Percentiles rank a stretch among this genome's conserved stretches.
Conservation (phyloP, 2,888 invertebrate genomes). For the Formica aserva region DNA sequence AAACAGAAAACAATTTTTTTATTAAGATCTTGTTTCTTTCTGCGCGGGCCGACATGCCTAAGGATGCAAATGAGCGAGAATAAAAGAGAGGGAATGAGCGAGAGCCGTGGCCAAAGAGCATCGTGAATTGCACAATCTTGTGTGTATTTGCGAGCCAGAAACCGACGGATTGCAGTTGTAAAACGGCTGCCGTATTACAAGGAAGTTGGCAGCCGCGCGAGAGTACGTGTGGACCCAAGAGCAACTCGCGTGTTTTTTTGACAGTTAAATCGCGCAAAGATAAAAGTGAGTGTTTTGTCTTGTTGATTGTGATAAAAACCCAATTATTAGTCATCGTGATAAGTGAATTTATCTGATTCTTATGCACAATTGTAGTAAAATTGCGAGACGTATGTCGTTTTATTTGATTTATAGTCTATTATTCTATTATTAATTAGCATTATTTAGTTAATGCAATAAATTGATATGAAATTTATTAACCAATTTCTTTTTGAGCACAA, state of each 20-base stretch:
- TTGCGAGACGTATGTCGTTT: neutral
- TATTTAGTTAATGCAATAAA: neutral
- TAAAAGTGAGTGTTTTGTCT: conserved; percentile 16
- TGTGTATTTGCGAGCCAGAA: conserved; percentile 73
- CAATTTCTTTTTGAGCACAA: neutral
- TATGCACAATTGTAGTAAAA: neutral
- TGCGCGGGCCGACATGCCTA: conserved; percentile 63
- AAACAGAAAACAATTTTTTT: conserved; percentile 14
- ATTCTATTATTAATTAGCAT: neutral
- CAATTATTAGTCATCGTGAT: neutral
- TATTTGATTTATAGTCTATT: neutral
- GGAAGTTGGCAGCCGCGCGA: conserved; percentile 59
- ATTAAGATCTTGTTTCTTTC: conserved; percentile 31
- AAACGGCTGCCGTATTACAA: conserved; percentile 73
- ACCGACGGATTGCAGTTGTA: conserved; percentile 78
- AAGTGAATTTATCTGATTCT: neutral
- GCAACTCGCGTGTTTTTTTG: conserved; percentile 1
- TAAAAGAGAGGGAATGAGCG: conserved; percentile 1
- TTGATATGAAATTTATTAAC: neutral
- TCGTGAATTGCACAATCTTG: conserved; percentile 75
- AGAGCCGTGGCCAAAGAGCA: conserved; percentile 80
- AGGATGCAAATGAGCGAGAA: conserved; percentile 62
- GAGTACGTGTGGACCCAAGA: conserved; percentile 4
- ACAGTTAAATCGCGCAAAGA: neutral
- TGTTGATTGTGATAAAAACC: neutral